Conservation (phyloP, 2,888 invertebrate species). For the Ceriagrion tenellum region DNA sequence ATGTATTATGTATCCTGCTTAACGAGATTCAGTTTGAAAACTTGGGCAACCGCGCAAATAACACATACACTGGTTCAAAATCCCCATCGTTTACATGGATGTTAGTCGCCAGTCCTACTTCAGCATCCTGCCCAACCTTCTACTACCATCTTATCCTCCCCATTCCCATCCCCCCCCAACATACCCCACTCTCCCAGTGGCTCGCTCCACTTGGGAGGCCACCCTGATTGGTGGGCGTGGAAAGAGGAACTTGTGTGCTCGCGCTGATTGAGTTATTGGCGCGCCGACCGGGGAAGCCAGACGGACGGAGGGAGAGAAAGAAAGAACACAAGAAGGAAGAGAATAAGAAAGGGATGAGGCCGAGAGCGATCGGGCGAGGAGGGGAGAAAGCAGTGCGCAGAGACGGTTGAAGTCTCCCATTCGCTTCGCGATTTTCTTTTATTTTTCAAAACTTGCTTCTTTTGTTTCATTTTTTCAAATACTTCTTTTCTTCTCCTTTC, state of each 20-base stretch:
- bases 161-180: background rate
- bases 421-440: background rate
- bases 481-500: background rate
- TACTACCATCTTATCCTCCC: background rate
- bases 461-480: background rate
- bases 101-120: too few species aligned
- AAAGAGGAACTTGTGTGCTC: slow-evolving; percentile 19
- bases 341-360: background rate
- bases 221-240: slow-evolving; percentile 36
- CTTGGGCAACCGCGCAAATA: too few species aligned
- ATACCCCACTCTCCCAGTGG: background rate
- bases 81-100: too few species aligned
- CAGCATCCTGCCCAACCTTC: background rate
- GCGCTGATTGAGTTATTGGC: slow-evolving; percentile 63
- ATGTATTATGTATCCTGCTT: too few species aligned
- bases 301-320: background rate
- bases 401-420: background rate
- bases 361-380: background rate
- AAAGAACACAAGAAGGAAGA: background rate
- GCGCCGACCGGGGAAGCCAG: background rate
- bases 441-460: background rate
- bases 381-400: background rate
- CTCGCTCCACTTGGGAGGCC: slow-evolving; percentile 53
- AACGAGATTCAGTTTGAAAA: too few species aligned
- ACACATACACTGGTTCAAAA: too few species aligned